Evolutionary conservation across 1,140 invertebrate species (phyloP).

Genomic region (Bathynomus jamesi): DNA sequence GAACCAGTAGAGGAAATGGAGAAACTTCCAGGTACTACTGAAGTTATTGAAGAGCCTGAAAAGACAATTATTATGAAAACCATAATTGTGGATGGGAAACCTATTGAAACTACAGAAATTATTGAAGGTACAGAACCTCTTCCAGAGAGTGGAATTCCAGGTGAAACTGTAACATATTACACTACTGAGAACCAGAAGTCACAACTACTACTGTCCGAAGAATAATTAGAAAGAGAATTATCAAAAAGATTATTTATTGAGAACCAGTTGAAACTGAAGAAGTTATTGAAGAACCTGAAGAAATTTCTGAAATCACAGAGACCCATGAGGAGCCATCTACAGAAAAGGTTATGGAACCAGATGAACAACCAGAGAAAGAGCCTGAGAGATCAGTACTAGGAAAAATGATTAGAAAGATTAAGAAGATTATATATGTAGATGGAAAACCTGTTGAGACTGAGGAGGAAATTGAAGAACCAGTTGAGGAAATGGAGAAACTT

Average conservation of each 20-base stretch:
- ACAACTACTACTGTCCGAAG: conserved; percentile 39
- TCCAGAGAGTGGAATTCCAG: not conserved
- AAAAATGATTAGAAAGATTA: conserved; percentile 13
- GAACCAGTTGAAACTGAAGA: conserved; percentile 19
- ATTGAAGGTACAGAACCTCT: not conserved
- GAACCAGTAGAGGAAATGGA: conserved; percentile 13
- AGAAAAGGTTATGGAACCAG: not conserved
- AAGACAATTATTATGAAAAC: not conserved
- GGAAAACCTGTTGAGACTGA: conserved; percentile 22
- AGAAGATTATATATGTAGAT: conserved; percentile 14
- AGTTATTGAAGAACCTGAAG: conserved; percentile 17
- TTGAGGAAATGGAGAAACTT: conserved; percentile 7
- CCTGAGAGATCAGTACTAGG: conserved; percentile 5
- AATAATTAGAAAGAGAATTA: conserved; percentile 11
- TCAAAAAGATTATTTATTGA: conserved; percentile 16
- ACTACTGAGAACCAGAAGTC: conserved; percentile 47
- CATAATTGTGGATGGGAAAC: not conserved
- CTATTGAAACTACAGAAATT: conserved; percentile 7
- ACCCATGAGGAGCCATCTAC: not conserved
- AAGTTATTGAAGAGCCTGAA: not conserved
- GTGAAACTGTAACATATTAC: too few species aligned
- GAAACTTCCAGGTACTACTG: not conserved
- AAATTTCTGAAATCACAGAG: not conserved
- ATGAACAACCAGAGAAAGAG: not conserved
- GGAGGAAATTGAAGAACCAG: conserved; percentile 20